These are phyloP conservation scores for Conus betulinus DNA, from an alignment of 1,140 invertebrate genomes.

Conservation along the genomic window DNA sequence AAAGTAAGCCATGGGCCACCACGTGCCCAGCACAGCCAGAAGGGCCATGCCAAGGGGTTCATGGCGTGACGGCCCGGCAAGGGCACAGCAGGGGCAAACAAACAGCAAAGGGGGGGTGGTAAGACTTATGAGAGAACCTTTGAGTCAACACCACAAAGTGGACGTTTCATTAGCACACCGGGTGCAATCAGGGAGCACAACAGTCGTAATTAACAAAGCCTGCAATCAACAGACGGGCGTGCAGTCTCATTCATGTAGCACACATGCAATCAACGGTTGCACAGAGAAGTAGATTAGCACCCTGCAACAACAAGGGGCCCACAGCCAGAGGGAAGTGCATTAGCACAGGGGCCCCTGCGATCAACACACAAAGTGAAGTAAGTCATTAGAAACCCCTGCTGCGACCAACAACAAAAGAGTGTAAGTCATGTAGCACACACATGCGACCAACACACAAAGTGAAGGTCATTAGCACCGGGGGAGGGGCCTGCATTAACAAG, in stretches of 20 bases:
- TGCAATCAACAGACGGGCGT: conserved; percentile 56
- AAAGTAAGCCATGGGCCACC: conserved; percentile 85
- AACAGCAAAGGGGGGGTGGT: too few relatives aligned
- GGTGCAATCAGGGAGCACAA: too few relatives aligned
- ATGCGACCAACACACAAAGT: conserved; percentile 54
- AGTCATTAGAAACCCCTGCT: too few relatives aligned
- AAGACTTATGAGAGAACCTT: conserved; percentile 86
- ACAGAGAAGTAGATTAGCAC: too few relatives aligned
- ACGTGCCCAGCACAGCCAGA: conserved; percentile 83
- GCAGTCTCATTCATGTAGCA: neutral
- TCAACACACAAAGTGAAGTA: too few relatives aligned
- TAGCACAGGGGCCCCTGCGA: too few relatives aligned
- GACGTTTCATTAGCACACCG: neutral
- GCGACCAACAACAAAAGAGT: too few relatives aligned
- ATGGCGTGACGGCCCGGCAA: conserved; percentile 88
- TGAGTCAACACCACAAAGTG: conserved; percentile 39
- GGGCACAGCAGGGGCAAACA: conserved; percentile 82
- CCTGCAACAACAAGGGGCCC: too few relatives aligned
- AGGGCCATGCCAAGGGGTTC: conserved; percentile 83
- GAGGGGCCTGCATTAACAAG: too few relatives aligned
- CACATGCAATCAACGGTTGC: too few relatives aligned
- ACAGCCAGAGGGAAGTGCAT: too few relatives aligned
- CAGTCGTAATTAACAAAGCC: conserved; percentile 84
- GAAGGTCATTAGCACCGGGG: too few relatives aligned
- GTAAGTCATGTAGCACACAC: conserved; percentile 87